Evolutionary conservation across 2,797 vertebrate genomes (phyloP), one percentile per base, ranked within the genome.

Genomic region (Psittacula echo): DNA sequence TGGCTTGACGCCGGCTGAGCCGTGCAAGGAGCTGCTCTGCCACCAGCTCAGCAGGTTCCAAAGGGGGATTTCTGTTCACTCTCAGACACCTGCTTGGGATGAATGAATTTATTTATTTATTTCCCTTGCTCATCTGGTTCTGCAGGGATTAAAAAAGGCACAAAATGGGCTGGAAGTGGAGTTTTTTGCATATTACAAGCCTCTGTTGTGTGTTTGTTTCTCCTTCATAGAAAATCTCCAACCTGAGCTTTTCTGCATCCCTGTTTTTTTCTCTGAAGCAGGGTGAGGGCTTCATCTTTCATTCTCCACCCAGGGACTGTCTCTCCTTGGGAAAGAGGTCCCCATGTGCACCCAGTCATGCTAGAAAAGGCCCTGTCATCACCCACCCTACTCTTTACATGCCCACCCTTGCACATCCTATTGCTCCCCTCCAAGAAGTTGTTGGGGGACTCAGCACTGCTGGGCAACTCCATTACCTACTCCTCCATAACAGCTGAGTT

Each of bases 321-420:
- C 39, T n/a, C 20, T 47, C 21, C 39, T 20, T 4, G 3, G 45
- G 29, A 51, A 41, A 13, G 10, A 39, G 32, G 18, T n/a, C 27
- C 3, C 9, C 5, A 2, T 2, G 2, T 3, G 47, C 6, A 3
- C 34, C 32, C 17, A 10, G 14, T 15, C 5, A 5, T 0, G 2
- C 26, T 13, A 41, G 68, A 21, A 67, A 32, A n/a, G 47, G 34
- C 24, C 17, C 20, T 4, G 1, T 44, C 70, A 6, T 23, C 32
- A 4, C 4, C 7, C 1, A 27, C 7, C 22, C 81, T 34, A 37
- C 13, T 18, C 17, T 27, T 12, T 11, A 2, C 41, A 34, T 30
- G 6, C 20, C 2, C 29, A 4, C 21, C 45, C 24, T 32, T 27
- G 30, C 45, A 13, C 23, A 9, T 23, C 14, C 27, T 19, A 10